Conservation (phyloP, 2,888 invertebrate species). For the Gastracanthus pulcherrimus region DNA sequence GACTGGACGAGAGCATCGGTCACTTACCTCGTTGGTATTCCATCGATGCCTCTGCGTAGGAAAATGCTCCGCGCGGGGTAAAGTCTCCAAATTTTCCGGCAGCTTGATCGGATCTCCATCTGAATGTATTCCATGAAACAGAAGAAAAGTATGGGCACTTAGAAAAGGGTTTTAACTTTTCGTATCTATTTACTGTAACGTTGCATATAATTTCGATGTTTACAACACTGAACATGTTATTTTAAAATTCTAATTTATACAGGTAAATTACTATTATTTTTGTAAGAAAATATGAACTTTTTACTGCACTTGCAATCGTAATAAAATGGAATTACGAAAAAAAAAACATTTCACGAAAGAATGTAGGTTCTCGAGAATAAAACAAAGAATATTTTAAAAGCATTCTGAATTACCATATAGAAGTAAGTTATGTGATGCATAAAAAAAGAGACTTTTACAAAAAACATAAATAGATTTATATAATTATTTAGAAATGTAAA, state of each 20-base stretch:
- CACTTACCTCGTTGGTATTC: conserved; percentile 98
- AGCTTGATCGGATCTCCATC: conserved; percentile 96
- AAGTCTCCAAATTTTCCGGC: conserved; percentile 96
- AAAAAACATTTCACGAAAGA: background rate
- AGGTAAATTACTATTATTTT: no score
- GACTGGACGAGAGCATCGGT: conserved; percentile 34
- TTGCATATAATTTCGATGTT: no score
- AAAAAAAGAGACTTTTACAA: no score
- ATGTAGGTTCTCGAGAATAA: background rate
- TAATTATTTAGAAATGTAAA: background rate
- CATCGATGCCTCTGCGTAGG: conserved; percentile 96
- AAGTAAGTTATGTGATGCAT: no score
- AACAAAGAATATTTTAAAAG: background rate
- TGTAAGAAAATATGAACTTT: no score
- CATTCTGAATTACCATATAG: background rate
- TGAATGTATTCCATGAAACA: conserved; percentile 70
- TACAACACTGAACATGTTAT: no score
- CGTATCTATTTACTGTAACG: background rate
- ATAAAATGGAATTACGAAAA: background rate
- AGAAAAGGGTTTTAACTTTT: background rate
- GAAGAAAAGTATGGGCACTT: conserved; percentile 44
- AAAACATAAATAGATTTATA: background rate
- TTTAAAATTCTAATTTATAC: no score
- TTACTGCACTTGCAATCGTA: background rate
- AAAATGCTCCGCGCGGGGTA: conserved; percentile 96